A percentile compares a stretch with the other conserved stretches of the same genome.
Evolutionary conservation across 1,140 invertebrate species (phyloP).

Genomic region (Sitobion miscanthi): DNA sequence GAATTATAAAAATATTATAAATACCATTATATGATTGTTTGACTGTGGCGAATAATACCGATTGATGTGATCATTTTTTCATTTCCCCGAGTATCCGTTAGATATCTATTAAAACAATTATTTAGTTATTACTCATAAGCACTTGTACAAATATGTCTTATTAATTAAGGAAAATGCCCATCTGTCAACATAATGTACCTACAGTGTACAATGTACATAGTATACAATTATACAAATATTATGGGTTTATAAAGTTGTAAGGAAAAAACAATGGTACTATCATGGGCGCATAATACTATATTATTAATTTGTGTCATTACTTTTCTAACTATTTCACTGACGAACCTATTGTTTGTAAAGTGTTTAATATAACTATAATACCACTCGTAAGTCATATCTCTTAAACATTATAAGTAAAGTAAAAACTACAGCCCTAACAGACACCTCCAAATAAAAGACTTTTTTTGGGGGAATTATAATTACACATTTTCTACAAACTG

Average conservation of each 20-base stretch:
- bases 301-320: background rate
- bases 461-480: background rate
- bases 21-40: background rate
- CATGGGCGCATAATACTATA: background rate
- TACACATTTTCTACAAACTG: background rate
- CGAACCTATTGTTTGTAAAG: background rate
- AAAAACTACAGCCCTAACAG: no score
- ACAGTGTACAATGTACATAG: background rate
- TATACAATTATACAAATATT: background rate
- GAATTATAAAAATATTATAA: background rate
- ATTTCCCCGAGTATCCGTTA: background rate
- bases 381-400: background rate
- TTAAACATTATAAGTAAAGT: no score
- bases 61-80: background rate
- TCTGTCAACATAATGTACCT: background rate
- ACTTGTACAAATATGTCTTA: conserved; percentile 4
- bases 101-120: background rate
- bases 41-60: background rate
- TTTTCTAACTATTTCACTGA: background rate
- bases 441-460: no score
- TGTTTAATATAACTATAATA: background rate
- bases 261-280: background rate
- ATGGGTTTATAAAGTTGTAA: background rate
- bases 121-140: background rate
- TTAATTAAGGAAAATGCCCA: background rate